Percentiles rank a stretch among this genome's conserved stretches.
phyloP scores from a whole-genome alignment of 2,888 invertebrate genomes.

The Euzophera pinguis region DNA sequence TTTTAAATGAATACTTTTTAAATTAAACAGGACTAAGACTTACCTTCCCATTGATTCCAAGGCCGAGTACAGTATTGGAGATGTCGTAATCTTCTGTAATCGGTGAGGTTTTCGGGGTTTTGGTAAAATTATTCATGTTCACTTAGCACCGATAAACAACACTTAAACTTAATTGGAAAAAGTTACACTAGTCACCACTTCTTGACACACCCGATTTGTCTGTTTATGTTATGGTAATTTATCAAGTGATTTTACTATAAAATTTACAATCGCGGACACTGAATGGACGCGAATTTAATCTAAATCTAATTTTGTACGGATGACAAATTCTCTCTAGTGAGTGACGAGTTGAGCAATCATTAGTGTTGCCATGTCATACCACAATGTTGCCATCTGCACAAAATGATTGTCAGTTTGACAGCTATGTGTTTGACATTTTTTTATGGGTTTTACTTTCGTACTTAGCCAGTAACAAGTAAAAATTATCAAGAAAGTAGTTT shows the following conservation, averaged over 20 bases:
- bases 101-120: slow-evolving; percentile 86
- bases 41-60: slow-evolving; percentile 98
- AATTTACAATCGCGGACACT: slow-evolving; percentile 18
- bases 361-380: slow-evolving; percentile 18
- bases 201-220: slow-evolving; percentile 24
- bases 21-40: slow-evolving; percentile 25
- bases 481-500: no score
- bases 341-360: slow-evolving; percentile 24
- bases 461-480: no score
- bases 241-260: slow-evolving; percentile 3
- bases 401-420: no score
- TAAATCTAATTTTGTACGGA: slow-evolving; percentile 35
- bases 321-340: slow-evolving; percentile 32
- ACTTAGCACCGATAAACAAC: slow-evolving; percentile 2
- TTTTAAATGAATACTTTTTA: slow-evolving; percentile 17
- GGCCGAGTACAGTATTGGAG: slow-evolving; percentile 94
- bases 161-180: neutral
- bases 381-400: no score
- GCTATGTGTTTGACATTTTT: no score
- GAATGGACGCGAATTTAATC: slow-evolving; percentile 30
- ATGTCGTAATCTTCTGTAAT: slow-evolving; percentile 95
- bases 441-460: no score
- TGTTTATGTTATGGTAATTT: neutral
- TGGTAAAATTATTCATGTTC: slow-evolving; percentile 63
- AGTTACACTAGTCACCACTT: neutral